These are phyloP conservation scores for Pollenia angustigena DNA, from an alignment of 2,888 invertebrate genomes.

Conservation along the genomic window DNA sequence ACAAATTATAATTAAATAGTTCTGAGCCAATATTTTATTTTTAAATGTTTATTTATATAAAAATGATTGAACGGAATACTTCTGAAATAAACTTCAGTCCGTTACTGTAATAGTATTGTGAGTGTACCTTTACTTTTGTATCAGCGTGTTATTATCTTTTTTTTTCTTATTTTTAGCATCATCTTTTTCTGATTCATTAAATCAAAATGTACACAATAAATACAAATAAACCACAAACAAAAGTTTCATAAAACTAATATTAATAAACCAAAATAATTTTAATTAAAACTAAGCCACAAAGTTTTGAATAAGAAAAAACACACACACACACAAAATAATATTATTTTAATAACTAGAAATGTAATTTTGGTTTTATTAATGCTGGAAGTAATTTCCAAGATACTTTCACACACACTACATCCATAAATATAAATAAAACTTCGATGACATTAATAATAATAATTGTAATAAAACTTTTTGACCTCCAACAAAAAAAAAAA, in stretches of 20 bases:
- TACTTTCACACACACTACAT: not conserved
- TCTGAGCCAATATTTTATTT: too few relatives aligned
- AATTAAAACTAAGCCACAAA: conserved; percentile 33
- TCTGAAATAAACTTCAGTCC: too few relatives aligned
- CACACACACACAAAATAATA: not conserved
- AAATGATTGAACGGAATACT: too few relatives aligned
- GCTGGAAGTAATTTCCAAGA: not conserved
- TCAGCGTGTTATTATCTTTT: too few relatives aligned
- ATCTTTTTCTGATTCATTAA: too few relatives aligned
- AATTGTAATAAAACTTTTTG: not conserved
- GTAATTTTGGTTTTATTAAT: not conserved
- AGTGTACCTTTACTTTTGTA: too few relatives aligned
- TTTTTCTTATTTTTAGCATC: too few relatives aligned
- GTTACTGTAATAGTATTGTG: too few relatives aligned
- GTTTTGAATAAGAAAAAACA: not conserved
- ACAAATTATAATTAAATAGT: too few relatives aligned
- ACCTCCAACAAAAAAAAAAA: too few relatives aligned
- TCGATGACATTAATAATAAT: conserved; percentile 11
- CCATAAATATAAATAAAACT: not conserved
- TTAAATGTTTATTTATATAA: too few relatives aligned
- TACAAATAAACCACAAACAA: conserved; percentile 27
- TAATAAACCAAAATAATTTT: conserved; percentile 26
- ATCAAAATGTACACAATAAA: too few relatives aligned
- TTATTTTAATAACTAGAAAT: not conserved
- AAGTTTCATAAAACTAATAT: conserved; percentile 6